Evolutionary conservation across 2,113 vertebrate genomes (phyloP).

Genomic region (Calypte anna): DNA sequence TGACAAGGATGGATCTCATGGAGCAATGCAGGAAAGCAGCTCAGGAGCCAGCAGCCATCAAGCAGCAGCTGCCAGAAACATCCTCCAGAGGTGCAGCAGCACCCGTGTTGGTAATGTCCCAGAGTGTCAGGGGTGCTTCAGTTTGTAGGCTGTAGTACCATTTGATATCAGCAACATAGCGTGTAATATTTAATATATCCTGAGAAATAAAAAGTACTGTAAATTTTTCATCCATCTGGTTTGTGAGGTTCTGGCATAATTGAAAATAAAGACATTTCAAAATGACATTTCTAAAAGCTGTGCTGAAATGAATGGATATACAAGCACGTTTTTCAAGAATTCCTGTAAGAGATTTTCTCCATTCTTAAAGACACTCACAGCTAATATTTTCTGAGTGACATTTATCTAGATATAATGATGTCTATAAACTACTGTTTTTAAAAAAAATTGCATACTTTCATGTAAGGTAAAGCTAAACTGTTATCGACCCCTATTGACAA

Average conservation of each 20-base stretch:
- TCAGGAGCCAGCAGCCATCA: rapidly evolving
- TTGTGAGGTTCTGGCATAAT: neutral
- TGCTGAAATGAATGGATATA: neutral
- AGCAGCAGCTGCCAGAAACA: neutral
- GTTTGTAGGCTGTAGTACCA: neutral
- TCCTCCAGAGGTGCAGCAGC: rapidly evolving
- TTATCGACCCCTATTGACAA: neutral
- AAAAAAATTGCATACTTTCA: neutral
- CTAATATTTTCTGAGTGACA: neutral
- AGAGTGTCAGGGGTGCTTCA: neutral
- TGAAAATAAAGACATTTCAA: neutral
- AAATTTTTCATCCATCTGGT: neutral
- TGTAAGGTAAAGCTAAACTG: neutral
- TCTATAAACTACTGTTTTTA: neutral
- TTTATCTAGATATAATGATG: neutral
- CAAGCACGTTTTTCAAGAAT: neutral
- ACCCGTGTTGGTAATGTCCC: neutral
- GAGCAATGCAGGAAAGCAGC: neutral
- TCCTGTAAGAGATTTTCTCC: neutral
- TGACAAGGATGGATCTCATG: neutral
- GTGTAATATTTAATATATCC: neutral
- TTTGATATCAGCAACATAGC: neutral
- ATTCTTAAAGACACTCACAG: neutral
- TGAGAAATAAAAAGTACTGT: neutral
- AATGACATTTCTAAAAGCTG: neutral